Conservation (phyloP, 2,797 vertebrate genomes). For the Betta splendens region DNA sequence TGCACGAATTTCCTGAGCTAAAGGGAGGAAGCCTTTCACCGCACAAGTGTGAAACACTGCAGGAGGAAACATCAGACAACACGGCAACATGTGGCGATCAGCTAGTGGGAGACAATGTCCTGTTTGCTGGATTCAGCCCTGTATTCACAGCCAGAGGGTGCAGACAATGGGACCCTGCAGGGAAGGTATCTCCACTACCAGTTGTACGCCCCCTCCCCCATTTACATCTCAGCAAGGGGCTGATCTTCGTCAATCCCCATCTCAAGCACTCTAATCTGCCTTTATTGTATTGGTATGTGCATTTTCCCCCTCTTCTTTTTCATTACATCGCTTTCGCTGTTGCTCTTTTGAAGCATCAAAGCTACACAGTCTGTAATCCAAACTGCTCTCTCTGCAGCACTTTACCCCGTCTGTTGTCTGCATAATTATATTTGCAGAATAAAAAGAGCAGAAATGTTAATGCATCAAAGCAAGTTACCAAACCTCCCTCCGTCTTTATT, state of each 20-base stretch:
- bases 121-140: conserved; percentile 57
- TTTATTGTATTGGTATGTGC: conserved; percentile 19
- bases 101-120: conserved; percentile 12
- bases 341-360: background rate
- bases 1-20: conserved; percentile 33
- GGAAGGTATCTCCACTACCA: conserved; percentile 49
- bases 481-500: conserved; percentile 50
- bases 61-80: conserved; percentile 21
- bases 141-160: conserved; percentile 37
- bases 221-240: conserved; percentile 23
- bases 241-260: conserved; percentile 16
- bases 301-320: conserved; percentile 17
- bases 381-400: background rate
- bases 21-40: conserved; percentile 39
- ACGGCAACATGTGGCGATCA: conserved; percentile 35
- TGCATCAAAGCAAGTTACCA: conserved; percentile 3
- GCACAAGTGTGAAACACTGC: conserved; percentile 24
- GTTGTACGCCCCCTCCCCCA: conserved; percentile 49
- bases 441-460: conserved; percentile 1
- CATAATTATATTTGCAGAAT: conserved; percentile 5
- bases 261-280: conserved; percentile 37
- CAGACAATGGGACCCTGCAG: conserved; percentile 57
- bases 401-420: conserved; percentile 1
- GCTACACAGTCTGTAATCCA: background rate
- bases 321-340: background rate